phyloP scores from a whole-genome alignment of 2,797 vertebrate genomes.

The Ciconia nigra region DNA sequence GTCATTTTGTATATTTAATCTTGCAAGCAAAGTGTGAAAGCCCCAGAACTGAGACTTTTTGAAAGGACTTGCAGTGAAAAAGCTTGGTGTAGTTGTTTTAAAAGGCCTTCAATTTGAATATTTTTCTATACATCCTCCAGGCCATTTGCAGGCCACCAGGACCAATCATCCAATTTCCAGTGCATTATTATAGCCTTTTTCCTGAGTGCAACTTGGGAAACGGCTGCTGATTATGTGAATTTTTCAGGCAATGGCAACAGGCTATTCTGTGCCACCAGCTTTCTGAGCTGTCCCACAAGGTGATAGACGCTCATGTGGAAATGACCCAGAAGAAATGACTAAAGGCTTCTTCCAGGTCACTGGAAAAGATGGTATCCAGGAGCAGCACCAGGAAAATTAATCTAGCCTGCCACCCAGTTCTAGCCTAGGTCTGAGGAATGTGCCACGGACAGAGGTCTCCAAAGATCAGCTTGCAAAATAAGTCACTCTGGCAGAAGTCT shows the following conservation, averaged over 20 bases:
- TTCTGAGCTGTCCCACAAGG: not conserved
- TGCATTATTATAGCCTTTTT: not conserved
- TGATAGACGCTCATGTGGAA: not conserved
- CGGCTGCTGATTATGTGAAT: not conserved
- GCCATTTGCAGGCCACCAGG: not conserved
- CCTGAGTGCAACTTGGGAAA: not conserved
- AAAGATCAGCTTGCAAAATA: not conserved
- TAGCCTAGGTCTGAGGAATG: not conserved
- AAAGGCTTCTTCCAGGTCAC: not conserved
- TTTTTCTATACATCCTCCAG: not conserved
- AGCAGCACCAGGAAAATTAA: not conserved
- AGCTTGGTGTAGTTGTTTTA: not conserved
- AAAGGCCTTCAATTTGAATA: not conserved
- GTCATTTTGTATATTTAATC: not conserved
- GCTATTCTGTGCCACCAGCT: not conserved
- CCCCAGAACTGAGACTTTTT: not conserved
- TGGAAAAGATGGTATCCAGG: not conserved
- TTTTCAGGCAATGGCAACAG: not conserved
- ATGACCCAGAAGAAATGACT: not conserved
- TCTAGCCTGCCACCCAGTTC: not conserved
- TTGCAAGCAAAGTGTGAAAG: not conserved
- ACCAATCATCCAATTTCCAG: not conserved
- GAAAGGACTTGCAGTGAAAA: not conserved
- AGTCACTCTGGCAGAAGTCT: not conserved
- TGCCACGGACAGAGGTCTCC: not conserved